Evolutionary conservation across 2,113 vertebrate species (phyloP), one percentile per base, ranked within the genome.

Genomic region (Struthio camelus): DNA sequence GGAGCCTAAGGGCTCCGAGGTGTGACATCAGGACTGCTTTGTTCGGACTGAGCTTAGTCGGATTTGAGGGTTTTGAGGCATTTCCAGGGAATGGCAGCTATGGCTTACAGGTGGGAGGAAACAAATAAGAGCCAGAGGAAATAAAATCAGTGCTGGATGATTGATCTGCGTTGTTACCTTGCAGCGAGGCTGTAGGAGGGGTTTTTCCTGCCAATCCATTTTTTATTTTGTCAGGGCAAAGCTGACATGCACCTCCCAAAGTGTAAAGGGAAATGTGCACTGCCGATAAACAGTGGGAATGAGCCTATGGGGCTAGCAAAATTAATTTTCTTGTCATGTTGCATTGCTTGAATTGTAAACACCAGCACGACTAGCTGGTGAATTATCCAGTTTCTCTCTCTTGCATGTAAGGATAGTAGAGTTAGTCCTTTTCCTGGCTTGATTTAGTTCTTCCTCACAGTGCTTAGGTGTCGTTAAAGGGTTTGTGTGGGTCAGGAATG

Each of bases 291-390:
- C 10, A 1, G 19, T 50, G 86, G 30, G 67, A 73, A 64, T 14
- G 42, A 67, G 51, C 40, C 69, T 62, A 34, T 70, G 46, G 51
- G 71, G 48, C 54, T 70, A 38, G 42, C 46, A n/a, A 75, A 80
- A 94, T 94, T 89, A 90, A 84, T 94, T 94, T 84, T 83, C 61
- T 64, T 84, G 81, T 93, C 46, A 25, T 42, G n/a, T 75, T 92
- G 16, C 51, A 25, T 73, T 66, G 36, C 34, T 66, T 80, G 27
- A 89, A 40, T 50, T 70, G n/a, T 91, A 94, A 95, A 89, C 64
- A 94, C 6, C 42, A 81, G 36, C 27, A 66, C 8, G 66, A 73
- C 6, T 44, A 70, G 22, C 72, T 81, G 38, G 54, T 87, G 76
- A 85, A 82, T 76, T 38, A 46, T 48, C 50, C 65, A 2, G 13